Base-by-base conservation (phyloP, 2,113 vertebrate species). In the Panthera leo region DNA sequence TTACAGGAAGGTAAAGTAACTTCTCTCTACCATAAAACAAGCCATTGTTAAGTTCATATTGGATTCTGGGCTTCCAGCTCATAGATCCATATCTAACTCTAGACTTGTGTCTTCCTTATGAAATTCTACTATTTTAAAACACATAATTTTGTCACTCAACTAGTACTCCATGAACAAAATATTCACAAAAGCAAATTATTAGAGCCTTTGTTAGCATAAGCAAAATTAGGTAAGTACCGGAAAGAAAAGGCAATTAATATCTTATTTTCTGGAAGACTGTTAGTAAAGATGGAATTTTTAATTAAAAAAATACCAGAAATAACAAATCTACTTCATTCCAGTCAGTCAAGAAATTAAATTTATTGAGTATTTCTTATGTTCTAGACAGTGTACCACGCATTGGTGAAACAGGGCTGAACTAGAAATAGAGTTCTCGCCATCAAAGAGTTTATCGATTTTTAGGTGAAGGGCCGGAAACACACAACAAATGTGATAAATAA, bases 61-160 rank as follows among this genome's bases (percentile, higher is more conserved):
- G 15, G 12, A 91, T 82, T 91, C 61, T 21, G 6, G 4, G 36
- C 51, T 79, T 83, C 25, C 5, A 68, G 45, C 1, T 45, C 65
- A 95, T 53, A 85, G 34, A 80, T 89, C 27, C 48, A 15, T 84
- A 65, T 39, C 31, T 80, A 73, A 63, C 80, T 58, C 76, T 21
- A 75, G 42, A 4, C 6, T 71, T 92, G 18, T 63, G 9, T 34
- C 4, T 11, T 61, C 14, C 6, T 82, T 25, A 68, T 29, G 15
- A 87, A 86, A 87, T 80, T 79, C 21, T 39, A 48, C 42, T 71
- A n/a, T 87, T 92, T 96, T 34, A 55, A 89, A 93, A 82, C 25
- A 36, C 31, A 13, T 51, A 36, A 45, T 53, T 70, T 71, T 75
- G 3, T 67, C 68, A 91, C 31, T 83, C 78, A 91, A 8, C 1